phyloP scores from a whole-genome alignment of 2,113 vertebrate genomes.

The Oncorhynchus keta region DNA sequence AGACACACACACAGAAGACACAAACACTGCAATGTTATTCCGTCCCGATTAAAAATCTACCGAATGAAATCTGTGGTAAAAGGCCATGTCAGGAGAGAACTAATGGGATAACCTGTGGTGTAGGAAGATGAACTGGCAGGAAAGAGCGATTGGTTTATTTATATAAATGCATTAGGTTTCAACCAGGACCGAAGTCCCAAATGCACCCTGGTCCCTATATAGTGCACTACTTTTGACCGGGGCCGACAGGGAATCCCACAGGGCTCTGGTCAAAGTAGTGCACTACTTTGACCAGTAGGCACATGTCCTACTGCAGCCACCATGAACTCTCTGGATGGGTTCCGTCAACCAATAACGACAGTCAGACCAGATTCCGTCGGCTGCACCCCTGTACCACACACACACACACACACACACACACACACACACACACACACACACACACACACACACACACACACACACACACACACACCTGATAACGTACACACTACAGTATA shows the following conservation, averaged over 20 bases:
- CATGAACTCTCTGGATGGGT: conserved; percentile 18
- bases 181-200: background rate
- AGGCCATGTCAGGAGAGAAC: conserved; percentile 68
- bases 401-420: too few species aligned
- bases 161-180: conserved; percentile 51
- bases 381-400: too few species aligned
- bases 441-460: too few species aligned
- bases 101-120: conserved; percentile 57
- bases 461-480: too few species aligned
- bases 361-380: background rate
- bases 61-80: conserved; percentile 71
- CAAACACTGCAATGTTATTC: conserved; percentile 56
- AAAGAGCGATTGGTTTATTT: conserved; percentile 20
- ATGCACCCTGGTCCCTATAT: too few species aligned
- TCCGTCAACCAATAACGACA: conserved; percentile 29
- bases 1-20: conserved; percentile 30
- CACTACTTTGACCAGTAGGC: too few species aligned
- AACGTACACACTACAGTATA: too few species aligned
- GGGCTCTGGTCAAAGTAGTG: too few species aligned
- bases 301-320: background rate
- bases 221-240: too few species aligned
- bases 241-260: too few species aligned
- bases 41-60: conserved; percentile 69
- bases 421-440: too few species aligned
- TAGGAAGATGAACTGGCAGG: conserved; percentile 65